Evolutionary conservation across 2,797 vertebrate genomes (phyloP).

Genomic region (Cossypha niveicapilla): DNA sequence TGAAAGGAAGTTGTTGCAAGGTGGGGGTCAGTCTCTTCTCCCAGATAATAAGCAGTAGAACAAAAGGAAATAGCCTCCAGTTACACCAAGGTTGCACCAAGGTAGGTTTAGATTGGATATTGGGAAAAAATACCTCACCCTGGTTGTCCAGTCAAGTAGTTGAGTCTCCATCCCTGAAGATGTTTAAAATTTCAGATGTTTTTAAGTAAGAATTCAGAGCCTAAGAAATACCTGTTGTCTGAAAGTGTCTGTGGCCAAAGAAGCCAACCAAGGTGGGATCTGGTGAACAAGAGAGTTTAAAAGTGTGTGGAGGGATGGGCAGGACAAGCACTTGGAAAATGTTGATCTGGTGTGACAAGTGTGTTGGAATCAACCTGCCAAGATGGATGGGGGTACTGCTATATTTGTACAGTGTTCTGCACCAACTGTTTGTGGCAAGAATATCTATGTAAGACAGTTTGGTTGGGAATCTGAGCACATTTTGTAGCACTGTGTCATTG

Average conservation of each 20-base stretch:
- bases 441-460: neutral
- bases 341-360: rapidly evolving
- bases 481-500: neutral
- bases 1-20: neutral
- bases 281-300: neutral
- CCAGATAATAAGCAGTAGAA: rapidly evolving
- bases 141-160: neutral
- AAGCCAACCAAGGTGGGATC: rapidly evolving
- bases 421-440: constrained; percentile 26
- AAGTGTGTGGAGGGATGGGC: neutral
- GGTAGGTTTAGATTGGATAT: neutral
- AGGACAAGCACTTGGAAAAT: neutral
- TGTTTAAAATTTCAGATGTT: neutral
- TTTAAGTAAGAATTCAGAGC: neutral
- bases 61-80: neutral
- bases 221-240: neutral
- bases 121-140: neutral
- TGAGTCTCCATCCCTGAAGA: neutral
- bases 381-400: neutral
- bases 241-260: neutral
- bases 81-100: neutral
- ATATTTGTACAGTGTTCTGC: neutral
- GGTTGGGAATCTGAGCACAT: neutral
- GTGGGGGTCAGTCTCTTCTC: neutral
- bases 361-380: neutral